A percentile compares a stretch with the other conserved stretches of the same genome.
Evolutionary conservation across 2,888 invertebrate genomes (phyloP).

Genomic region (Drosophila parthenogenetica): DNA sequence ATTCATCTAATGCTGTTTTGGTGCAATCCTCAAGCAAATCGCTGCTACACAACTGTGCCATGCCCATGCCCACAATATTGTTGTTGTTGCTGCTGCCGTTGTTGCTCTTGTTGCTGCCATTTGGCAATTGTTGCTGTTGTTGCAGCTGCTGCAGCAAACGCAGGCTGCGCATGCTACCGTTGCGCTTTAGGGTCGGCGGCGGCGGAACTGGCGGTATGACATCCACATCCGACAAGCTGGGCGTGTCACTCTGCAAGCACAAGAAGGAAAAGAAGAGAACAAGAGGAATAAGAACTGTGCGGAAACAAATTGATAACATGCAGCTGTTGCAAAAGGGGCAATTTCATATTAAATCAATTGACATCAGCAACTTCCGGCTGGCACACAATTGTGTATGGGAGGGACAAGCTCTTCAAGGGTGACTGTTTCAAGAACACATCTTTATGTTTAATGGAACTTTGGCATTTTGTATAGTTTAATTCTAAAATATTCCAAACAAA

Average conservation of each 20-base stretch:
- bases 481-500: too few species aligned
- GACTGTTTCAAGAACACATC: background rate
- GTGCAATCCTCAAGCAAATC: conserved; percentile 79
- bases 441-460: too few species aligned
- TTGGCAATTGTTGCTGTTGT: conserved; percentile 51
- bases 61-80: conserved; percentile 51
- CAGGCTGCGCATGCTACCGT: conserved; percentile 81
- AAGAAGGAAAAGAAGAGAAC: conserved; percentile 14
- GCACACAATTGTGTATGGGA: background rate
- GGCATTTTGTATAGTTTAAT: too few species aligned
- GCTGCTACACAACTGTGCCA: conserved; percentile 77
- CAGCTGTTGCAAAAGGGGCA: conserved; percentile 50
- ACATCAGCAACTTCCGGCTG: conserved; percentile 54
- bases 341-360: conserved; percentile 64
- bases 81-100: conserved; percentile 49
- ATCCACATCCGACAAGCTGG: conserved; percentile 83
- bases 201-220: conserved; percentile 84
- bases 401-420: background rate
- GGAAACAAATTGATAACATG: conserved; percentile 41
- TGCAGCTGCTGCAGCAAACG: conserved; percentile 74
- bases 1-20: conserved; percentile 82
- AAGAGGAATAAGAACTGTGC: conserved; percentile 15
- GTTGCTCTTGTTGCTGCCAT: conserved; percentile 42
- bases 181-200: conserved; percentile 82
- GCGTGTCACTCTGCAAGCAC: conserved; percentile 79